These are phyloP conservation scores for Rhea americana DNA, from an alignment of 2,113 vertebrate species.

Conservation along the genomic window DNA sequence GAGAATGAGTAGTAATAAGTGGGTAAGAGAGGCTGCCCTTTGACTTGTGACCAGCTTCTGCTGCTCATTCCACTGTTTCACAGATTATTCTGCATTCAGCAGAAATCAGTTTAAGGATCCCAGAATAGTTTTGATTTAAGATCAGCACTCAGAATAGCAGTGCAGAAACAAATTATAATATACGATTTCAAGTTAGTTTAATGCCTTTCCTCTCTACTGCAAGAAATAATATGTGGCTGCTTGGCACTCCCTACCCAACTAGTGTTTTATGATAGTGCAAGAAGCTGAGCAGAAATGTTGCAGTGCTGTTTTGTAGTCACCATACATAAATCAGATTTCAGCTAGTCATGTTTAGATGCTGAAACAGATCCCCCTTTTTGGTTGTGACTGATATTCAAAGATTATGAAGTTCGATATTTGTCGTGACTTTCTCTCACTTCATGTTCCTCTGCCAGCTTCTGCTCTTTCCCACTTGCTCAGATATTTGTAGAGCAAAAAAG, in stretches of 20 bases:
- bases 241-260: not conserved
- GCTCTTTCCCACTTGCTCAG: not conserved
- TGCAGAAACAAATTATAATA: not conserved
- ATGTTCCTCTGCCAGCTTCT: not conserved
- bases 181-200: not conserved
- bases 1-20: not conserved
- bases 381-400: not conserved
- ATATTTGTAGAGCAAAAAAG: not conserved
- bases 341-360: not conserved
- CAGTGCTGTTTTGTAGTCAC: not conserved
- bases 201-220: constrained; percentile 1
- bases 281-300: not conserved
- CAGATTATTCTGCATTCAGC: not conserved
- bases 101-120: not conserved
- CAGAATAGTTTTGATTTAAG: constrained; percentile 11
- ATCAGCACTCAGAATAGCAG: not conserved
- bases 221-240: not conserved
- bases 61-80: not conserved
- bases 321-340: not conserved
- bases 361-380: constrained; percentile 2
- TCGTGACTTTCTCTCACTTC: not conserved
- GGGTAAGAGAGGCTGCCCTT: not conserved
- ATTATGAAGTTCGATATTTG: not conserved
- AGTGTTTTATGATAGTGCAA: not conserved
- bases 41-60: not conserved